A percentile compares a stretch with the other conserved stretches of the same genome.
Evolutionary conservation across 2,888 invertebrate species (phyloP).

Genomic region (Cerastis rubricosa): DNA sequence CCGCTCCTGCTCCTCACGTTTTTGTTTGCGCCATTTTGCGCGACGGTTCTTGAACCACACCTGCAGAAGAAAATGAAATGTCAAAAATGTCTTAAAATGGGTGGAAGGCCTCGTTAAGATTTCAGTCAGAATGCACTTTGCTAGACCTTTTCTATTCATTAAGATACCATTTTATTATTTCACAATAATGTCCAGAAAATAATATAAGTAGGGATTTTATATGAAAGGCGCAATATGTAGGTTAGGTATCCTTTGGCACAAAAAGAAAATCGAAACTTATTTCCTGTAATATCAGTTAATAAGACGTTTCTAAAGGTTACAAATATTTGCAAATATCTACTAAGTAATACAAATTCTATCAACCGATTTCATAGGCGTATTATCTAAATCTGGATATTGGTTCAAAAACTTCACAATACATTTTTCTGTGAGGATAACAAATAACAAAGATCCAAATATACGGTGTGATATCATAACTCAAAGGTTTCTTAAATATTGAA

Average conservation of each 20-base stretch:
- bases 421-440: conserved; percentile 29
- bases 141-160: background rate
- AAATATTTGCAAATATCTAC: conserved; percentile 15
- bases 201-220: background rate
- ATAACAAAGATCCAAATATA: conserved; percentile 57
- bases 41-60: conserved; percentile 99
- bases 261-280: background rate
- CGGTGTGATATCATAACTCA: conserved; percentile 72
- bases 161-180: too few relatives aligned
- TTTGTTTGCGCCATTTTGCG: conserved; percentile 99
- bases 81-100: background rate
- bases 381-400: conserved; percentile 30
- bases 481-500: conserved; percentile 74
- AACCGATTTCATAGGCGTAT: conserved; percentile 13
- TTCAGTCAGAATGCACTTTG: background rate
- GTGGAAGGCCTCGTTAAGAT: background rate
- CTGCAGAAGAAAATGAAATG: conserved; percentile 86
- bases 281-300: background rate
- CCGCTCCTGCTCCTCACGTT: conserved; percentile 96
- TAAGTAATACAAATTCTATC: conserved; percentile 21
- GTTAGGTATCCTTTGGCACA: background rate
- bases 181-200: background rate
- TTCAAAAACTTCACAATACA: conserved; percentile 17
- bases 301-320: background rate
- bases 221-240: background rate